Percentiles rank a stretch among this genome's conserved stretches.
These are phyloP conservation scores for Embiotoca jacksoni DNA, from an alignment of 2,113 vertebrate genomes.

Conservation along the genomic window DNA sequence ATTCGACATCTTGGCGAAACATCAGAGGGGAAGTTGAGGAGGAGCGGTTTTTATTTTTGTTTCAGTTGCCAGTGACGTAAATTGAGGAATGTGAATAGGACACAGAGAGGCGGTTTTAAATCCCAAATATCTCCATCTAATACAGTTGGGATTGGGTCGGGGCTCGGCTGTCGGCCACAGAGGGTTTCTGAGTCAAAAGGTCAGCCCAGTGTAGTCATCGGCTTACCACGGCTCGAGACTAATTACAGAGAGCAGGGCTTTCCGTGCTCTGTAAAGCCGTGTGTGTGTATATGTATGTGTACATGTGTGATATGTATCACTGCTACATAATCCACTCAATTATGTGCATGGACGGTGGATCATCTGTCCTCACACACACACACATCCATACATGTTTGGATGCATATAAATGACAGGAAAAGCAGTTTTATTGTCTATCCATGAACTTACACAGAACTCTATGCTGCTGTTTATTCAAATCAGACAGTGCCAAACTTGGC, in stretches of 20 bases:
- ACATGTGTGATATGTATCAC: slow-evolving; percentile 38
- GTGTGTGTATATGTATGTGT: background rate
- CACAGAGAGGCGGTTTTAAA: slow-evolving; percentile 23
- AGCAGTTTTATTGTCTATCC: background rate
- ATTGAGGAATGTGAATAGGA: slow-evolving; percentile 17
- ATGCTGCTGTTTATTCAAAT: slow-evolving; percentile 11
- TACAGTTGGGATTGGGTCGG: slow-evolving; percentile 18
- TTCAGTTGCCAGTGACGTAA: slow-evolving; percentile 32
- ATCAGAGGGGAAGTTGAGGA: slow-evolving; percentile 10
- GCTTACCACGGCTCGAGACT: slow-evolving; percentile 53
- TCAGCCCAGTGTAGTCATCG: slow-evolving; percentile 55
- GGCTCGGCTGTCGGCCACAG: slow-evolving; percentile 44
- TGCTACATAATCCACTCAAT: slow-evolving; percentile 55
- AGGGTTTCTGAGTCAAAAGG: slow-evolving; percentile 63
- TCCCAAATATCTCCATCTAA: slow-evolving; percentile 35
- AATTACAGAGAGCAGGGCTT: slow-evolving; percentile 55
- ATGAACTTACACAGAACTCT: background rate
- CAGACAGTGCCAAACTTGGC: slow-evolving; percentile 10
- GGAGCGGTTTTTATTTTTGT: slow-evolving; percentile 24
- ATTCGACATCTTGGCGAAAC: slow-evolving; percentile 27
- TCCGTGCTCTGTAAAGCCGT: background rate
- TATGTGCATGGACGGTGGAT: slow-evolving; percentile 37
- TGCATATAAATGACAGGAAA: background rate
- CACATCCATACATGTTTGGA: background rate
- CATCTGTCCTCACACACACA: slow-evolving; percentile 31